Evolutionary conservation across 2,797 vertebrate species (phyloP), one percentile per base, ranked within the genome.

Genomic region (Coilia nasus): DNA sequence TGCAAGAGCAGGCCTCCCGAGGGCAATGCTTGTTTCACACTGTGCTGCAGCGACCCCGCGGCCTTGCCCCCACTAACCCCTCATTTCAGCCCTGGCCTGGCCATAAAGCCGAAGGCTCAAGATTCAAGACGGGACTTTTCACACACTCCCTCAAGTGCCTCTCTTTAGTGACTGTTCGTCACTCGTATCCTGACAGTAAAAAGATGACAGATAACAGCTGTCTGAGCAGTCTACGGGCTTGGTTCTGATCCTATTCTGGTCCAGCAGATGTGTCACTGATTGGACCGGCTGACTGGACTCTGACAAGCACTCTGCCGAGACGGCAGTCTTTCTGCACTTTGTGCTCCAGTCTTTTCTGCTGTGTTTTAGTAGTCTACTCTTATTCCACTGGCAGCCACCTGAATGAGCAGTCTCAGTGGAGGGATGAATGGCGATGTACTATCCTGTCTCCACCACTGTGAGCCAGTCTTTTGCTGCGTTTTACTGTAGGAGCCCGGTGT

Each of bases 131-230:
- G 17, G 35, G 71, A 7, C 71, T 21, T 78, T 44, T 41, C 19
- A 1, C 71, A 78, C 15, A 41, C 41, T 41, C 31, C 71, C 17
- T 44, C 17, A 9, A 10, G 50, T 54, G 50, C 50, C 35, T 6
- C 71, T 44, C 31, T 19, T 19, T 7, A 44, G 35, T 41, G 17
- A 35, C 19, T 78, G 71, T 35, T 78, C 71, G 44, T 78, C 71
- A 75, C 67, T 75, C 31, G 31, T 14, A 15, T 75, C 67, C 67
- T 35, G 14, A 35, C 25, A 12, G 15, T 75, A 75, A 41, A 78
- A 19, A 21, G 57, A 59, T 21, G 19, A 59, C 71, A 78, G 67
- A 75, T 19, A 78, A 44, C 71, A 78, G 71, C 71, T 78, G 71
- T 78, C 31, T 78, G 28, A 75, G 71, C 25, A 44, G 71, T 19